Evolutionary conservation across 1,140 invertebrate species (phyloP).

Genomic region (Steinernema khuongi): DNA sequence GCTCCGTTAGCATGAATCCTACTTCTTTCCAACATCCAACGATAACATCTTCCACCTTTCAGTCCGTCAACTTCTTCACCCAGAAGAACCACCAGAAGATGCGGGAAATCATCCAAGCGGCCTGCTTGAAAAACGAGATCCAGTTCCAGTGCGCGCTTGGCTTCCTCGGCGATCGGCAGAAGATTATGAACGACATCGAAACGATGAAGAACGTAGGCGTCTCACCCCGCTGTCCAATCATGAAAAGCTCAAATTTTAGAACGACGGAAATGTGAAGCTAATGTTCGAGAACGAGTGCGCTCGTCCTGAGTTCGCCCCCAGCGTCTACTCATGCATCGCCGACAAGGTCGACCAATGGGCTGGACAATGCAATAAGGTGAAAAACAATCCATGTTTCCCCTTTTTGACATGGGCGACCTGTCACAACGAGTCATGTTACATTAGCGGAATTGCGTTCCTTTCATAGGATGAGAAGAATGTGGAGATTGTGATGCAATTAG

Average conservation of each 20-base stretch:
- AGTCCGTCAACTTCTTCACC: conserved; percentile 9
- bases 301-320: background rate
- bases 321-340: conserved; percentile 4
- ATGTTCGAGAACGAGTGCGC: conserved; percentile 7
- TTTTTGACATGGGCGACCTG: background rate
- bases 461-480: too few relatives aligned
- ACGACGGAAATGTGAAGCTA: conserved; percentile 9
- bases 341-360: background rate
- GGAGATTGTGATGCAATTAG: too few relatives aligned
- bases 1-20: too few relatives aligned
- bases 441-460: background rate
- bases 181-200: background rate
- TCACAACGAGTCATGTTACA: background rate
- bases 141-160: conserved; percentile 5
- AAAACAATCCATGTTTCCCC: too few relatives aligned
- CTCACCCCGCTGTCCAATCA: background rate
- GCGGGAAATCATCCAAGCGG: conserved; percentile 9
- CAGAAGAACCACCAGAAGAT: background rate
- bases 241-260: background rate
- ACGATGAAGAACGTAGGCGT: background rate
- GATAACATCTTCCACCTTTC: background rate
- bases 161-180: background rate
- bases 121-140: background rate
- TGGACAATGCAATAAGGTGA: background rate
- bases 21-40: too few relatives aligned